Conservation (phyloP, 1,140 invertebrate genomes). For the Piezodorus guildinii region DNA sequence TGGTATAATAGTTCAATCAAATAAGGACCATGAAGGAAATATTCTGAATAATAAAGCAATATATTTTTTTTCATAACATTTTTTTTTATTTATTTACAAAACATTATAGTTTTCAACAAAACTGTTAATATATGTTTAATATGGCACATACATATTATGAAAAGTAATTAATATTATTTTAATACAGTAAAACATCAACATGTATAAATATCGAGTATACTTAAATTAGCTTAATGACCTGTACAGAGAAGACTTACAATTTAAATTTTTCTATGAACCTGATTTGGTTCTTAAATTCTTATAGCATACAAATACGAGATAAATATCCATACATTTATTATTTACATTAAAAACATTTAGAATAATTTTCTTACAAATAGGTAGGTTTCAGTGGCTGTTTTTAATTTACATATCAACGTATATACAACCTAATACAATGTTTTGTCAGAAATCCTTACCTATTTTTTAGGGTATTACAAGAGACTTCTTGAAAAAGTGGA, state of each 20-base stretch:
- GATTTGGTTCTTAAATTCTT: constrained; percentile 8
- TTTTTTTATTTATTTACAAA: constrained; percentile 21
- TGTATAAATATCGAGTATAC: constrained; percentile 14
- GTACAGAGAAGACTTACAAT: constrained; percentile 8
- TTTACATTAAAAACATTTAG: constrained; percentile 23
- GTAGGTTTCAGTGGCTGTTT: not conserved
- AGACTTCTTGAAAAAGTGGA: not conserved
- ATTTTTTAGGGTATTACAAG: not conserved
- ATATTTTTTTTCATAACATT: too few species aligned
- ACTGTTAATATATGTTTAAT: constrained; percentile 8
- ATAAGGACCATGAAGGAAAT: too few species aligned
- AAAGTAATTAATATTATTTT: constrained; percentile 18
- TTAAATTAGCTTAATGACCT: constrained; percentile 11
- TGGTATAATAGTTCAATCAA: too few species aligned
- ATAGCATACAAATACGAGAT: constrained; percentile 4
- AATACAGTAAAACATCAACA: constrained; percentile 11
- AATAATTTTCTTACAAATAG: constrained; percentile 15
- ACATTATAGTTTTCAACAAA: constrained; percentile 23
- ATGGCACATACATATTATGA: constrained; percentile 25
- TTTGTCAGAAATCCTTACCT: not conserved
- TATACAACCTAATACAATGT: constrained; percentile 4
- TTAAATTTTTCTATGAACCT: constrained; percentile 15
- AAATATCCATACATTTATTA: constrained; percentile 15
- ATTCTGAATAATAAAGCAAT: too few species aligned
- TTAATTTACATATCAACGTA: not conserved